Evolutionary conservation across 2,797 vertebrate species (phyloP), one percentile per base, ranked within the genome.

Genomic region (Sparus aurata): DNA sequence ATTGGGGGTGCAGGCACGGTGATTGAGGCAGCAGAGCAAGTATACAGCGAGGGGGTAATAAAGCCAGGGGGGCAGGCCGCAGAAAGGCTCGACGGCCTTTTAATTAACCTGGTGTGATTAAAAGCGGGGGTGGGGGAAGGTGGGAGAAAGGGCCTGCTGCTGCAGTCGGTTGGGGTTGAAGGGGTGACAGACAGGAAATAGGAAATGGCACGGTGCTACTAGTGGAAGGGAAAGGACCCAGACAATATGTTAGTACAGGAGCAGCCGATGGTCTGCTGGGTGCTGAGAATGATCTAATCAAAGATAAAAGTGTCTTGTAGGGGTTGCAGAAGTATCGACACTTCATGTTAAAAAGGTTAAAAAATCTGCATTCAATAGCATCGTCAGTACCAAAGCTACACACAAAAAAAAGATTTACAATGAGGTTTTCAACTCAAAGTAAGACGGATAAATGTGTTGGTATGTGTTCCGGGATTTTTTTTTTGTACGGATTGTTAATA

Each of bases 51-150:
- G 80, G 90, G 91, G 94, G 91, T 94, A 96, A 94, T 95, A 95
- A 94, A 94, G 93, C 88, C 92, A 83, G 79, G 77, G 85, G 89
- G 89, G 89, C 84, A 89, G 94, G 92, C 87, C 49, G 72, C 82
- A 94, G 91, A 95, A 94, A 92, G 94, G 93, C 93, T 87, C 90
- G 70, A 87, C 91, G 86, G 89, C 85, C 87, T 93, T 97, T 96
- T 97, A 97, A 97, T 97, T 96, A 97, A 97, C 95, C 96, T 93
- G 85, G 90, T 94, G 87, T 95, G 94, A 96, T 95, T 96, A 94
- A 95, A 95, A 95, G 89, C 73, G 84, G 80, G 86, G 85, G 93
- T 62, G 52, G 83, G 0, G 65, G 50, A 77, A 87, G 71, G 82
- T 17, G 67, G 62, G 66, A 69, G 55, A 38, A 69, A 70, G 65